phyloP scores from a whole-genome alignment of 2,113 vertebrate species.

The Carassius gibelio region DNA sequence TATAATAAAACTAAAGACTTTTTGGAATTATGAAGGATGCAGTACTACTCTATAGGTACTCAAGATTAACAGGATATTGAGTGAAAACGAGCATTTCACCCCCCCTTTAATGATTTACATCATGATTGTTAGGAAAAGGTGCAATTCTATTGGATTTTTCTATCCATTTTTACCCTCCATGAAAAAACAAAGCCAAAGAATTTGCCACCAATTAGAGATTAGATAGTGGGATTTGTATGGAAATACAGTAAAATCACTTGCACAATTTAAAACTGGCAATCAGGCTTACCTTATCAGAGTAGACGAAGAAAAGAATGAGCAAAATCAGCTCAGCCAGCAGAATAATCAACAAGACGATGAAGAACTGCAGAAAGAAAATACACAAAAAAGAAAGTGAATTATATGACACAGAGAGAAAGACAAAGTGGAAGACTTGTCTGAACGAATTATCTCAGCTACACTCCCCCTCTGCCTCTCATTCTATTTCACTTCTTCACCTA shows the following conservation, averaged over 20 bases:
- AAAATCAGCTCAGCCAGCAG: no score
- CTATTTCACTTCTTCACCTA: constrained; percentile 52
- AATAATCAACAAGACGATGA: no score
- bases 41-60: no score
- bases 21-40: no score
- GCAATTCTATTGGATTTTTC: background rate
- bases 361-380: background rate
- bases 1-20: no score
- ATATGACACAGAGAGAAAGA: background rate
- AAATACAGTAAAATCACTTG: background rate
- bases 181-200: background rate
- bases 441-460: constrained; percentile 57
- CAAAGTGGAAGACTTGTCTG: constrained; percentile 43
- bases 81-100: no score
- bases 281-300: no score
- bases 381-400: constrained; percentile 8
- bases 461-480: constrained; percentile 54
- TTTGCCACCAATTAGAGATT: background rate
- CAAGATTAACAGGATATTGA: no score
- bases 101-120: background rate
- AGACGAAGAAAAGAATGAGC: no score
- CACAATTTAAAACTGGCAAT: background rate
- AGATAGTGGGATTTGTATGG: background rate
- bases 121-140: background rate
- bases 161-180: background rate